Evolutionary conservation across 2,888 invertebrate species (phyloP), one percentile per base, ranked within the genome.

Genomic region (Chloromyia formosa): DNA sequence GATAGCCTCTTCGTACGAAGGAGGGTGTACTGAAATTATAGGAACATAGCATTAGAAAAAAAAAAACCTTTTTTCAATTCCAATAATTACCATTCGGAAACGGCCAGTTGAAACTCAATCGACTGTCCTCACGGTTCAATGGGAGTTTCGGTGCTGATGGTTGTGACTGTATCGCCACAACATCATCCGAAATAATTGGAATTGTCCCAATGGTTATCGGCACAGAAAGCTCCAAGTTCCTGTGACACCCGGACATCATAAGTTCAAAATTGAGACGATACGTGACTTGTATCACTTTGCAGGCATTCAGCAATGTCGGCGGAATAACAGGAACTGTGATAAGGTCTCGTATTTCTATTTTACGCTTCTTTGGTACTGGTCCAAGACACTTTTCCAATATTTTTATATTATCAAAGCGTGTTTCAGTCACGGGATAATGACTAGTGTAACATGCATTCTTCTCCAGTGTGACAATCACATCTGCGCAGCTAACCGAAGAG

Each of bases 401-500:
- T 56, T 54, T 56, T 5, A 72, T 10, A n/a, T 62, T 53, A 16
- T 49, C 56, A n/a, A 54, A 18, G 14, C 60, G 42, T 20, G 5
- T 45, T 27, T 22, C 49, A 1, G 18, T 35, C 9, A n/a, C 35
- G 27, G 72, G 73, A 60, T 64, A 49, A 18, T 60, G 35, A 49
- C 75, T 75, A 22, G 80, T 82, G 68, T 83, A 85, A 1, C 77
- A 79, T 4, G 82, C 80, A 45, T 90, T 92, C 88, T 92, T 92
- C 78, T 89, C 87, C 42, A 93, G 83, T 61, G 87, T 87, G 45
- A 92, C 85, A 80, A 89, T 89, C 0, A 93, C 86, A 75, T 88
- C 87, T 74, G 88, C 87, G 54, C 93, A 87, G 77, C 88, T 86
- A 1, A 91, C 89, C 81, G 91, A 90, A 72, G 93, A 92, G 78